Evolutionary conservation across 2,888 invertebrate genomes (phyloP).

Genomic region (Tachina fera): DNA sequence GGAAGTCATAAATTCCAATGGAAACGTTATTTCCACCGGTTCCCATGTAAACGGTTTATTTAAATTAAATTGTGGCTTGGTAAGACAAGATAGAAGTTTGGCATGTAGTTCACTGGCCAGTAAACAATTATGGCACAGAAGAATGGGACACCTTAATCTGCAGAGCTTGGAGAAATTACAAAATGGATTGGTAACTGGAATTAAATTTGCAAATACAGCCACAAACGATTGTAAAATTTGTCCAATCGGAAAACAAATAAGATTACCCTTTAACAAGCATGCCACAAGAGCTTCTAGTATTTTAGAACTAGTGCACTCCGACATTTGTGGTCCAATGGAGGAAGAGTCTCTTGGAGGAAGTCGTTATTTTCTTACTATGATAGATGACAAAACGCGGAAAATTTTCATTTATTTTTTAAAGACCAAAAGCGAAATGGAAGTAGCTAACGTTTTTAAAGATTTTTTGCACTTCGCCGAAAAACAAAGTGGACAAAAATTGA

Average conservation of each 20-base stretch:
- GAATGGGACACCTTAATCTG: conserved; percentile 35
- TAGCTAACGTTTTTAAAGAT: too few species aligned
- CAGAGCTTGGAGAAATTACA: conserved; percentile 51
- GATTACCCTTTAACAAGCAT: conserved; percentile 70
- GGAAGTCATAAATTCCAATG: conserved; percentile 9
- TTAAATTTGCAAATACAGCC: conserved; percentile 43
- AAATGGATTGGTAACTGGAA: conserved; percentile 41
- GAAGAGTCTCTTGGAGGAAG: conserved; percentile 72
- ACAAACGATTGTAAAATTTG: conserved; percentile 68
- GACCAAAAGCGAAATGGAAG: conserved; percentile 63
- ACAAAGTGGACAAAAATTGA: conserved; percentile 48
- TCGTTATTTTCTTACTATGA: conserved; percentile 41
- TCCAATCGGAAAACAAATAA: conserved; percentile 73
- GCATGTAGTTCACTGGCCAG: conserved; percentile 1
- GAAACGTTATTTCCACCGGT: conserved; percentile 15
- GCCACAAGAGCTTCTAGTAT: conserved; percentile 67
- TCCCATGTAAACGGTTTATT: conserved; percentile 39
- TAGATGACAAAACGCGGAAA: conserved; percentile 52
- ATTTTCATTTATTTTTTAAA: conserved; percentile 42
- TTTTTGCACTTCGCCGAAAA: too few species aligned
- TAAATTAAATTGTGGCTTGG: conserved; percentile 20
- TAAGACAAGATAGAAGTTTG: conserved; percentile 6
- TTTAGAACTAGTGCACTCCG: conserved; percentile 78
- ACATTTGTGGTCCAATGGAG: conserved; percentile 80
- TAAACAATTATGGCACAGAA: too few species aligned